Percentiles rank a stretch among this genome's conserved stretches.
Conservation (phyloP, 2,113 vertebrate species). For the Chaetops frenatus region DNA sequence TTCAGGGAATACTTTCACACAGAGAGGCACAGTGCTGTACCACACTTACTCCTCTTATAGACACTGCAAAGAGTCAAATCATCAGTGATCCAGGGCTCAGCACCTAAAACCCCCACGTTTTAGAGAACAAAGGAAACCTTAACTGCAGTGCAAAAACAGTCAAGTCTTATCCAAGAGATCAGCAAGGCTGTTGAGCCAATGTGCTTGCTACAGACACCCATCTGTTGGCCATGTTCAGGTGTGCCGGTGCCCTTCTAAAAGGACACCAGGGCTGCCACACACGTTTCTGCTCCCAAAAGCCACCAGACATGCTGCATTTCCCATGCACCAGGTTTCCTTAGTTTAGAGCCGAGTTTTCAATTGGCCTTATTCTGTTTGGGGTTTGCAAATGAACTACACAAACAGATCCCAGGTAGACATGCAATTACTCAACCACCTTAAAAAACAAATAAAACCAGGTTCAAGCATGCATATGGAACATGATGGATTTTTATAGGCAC, state of each 20-base stretch:
- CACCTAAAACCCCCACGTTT: rapidly evolving
- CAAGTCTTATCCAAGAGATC: neutral
- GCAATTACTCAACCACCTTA: neutral
- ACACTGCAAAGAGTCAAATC: neutral
- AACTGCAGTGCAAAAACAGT: neutral
- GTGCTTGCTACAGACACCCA: neutral
- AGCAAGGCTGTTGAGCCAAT: neutral
- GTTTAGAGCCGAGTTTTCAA: neutral
- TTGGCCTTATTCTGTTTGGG: neutral
- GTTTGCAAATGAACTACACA: neutral
- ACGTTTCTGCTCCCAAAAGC: neutral
- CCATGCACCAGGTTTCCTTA: neutral
- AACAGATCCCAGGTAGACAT: neutral
- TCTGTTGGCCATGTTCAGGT: neutral
- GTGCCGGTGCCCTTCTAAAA: neutral
- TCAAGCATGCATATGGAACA: neutral
- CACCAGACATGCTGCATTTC: neutral
- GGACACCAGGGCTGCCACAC: neutral
- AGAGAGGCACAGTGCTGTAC: neutral
- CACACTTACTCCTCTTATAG: neutral
- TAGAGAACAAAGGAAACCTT: neutral
- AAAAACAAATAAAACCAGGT: neutral
- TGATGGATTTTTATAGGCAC: neutral
- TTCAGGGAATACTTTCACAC: neutral
- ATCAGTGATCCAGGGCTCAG: neutral